Evolutionary conservation across 2,888 invertebrate genomes (phyloP), one percentile per base, ranked within the genome.

Genomic region (Diaprepes abbreviatus): DNA sequence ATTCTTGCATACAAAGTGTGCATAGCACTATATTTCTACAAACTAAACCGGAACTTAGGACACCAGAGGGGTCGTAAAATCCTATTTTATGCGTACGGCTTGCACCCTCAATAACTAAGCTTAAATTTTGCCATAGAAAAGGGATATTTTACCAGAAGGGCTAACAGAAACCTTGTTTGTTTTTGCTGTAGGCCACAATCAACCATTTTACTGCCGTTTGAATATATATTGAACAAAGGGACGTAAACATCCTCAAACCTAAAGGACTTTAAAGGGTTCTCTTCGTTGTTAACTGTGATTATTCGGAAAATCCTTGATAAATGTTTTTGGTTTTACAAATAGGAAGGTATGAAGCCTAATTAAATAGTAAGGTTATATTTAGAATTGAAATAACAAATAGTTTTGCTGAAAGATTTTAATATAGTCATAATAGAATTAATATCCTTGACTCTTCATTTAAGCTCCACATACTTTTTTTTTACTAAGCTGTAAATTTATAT

Each of bases 81-180:
- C 45, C 24, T 12, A 45, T 12, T 45, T 45, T 45, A 45, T 45
- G 45, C 45, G 21, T 45, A 24, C 24, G 45, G 45, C 45, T 45
- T 35, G 55, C 55, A 31, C 52, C 52, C 21, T 52, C 45, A 45
- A 45, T 45, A 45, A 21, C 45, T 24, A 45, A 45, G 45, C 45
- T 45, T 45, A 45, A 24, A 45, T 45, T 45, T 45, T 31, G 52
- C 33, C 54, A 65, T 65, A 57, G 40, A 65, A 55, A 65, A 35
- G 57, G 45, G 45, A 57, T 31, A 28, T 65, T 65, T 54, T 40
- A 57, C 38, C 12, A 40, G 40, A 57, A 57, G 57, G 57, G 36
- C 57, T 40, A 57, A 40, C 38, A 38, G 57, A 38, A 31, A 21
- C 65, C 43, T 57, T 65, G 65, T 65, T 65, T 65, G 43, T 65